These are phyloP conservation scores for Esperia sulphurella DNA, from an alignment of 2,888 invertebrate species.

Conservation along the genomic window DNA sequence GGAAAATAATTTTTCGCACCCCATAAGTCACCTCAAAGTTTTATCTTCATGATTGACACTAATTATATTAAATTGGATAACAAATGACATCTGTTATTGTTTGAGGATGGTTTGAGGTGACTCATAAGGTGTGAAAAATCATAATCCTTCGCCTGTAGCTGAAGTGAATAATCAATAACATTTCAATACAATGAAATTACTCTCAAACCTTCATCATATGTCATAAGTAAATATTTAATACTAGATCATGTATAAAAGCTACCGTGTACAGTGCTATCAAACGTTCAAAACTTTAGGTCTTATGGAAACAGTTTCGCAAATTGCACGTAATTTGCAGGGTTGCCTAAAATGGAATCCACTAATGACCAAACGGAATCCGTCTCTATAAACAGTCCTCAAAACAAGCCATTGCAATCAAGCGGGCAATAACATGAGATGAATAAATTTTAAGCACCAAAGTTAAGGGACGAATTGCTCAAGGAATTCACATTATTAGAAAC, in stretches of 20 bases:
- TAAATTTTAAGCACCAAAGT: constrained; percentile 8
- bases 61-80: too few relatives aligned
- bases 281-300: constrained; percentile 49
- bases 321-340: constrained; percentile 57
- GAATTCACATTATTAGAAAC: constrained; percentile 4
- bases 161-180: constrained; percentile 11
- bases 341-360: constrained; percentile 44
- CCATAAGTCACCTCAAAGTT: too few relatives aligned
- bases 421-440: constrained; percentile 11
- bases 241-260: not conserved
- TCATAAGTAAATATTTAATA: constrained; percentile 5
- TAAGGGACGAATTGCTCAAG: not conserved
- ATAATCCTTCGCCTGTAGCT: too few relatives aligned
- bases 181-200: constrained; percentile 28
- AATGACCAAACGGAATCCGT: constrained; percentile 49
- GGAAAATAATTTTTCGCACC: too few relatives aligned
- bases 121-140: too few relatives aligned
- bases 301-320: constrained; percentile 49
- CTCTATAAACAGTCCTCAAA: constrained; percentile 37
- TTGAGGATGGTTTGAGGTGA: too few relatives aligned
- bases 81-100: too few relatives aligned
- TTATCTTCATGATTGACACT: too few relatives aligned
- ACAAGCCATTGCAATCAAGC: constrained; percentile 31
- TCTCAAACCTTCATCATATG: constrained; percentile 17
- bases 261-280: constrained; percentile 43